Base-by-base conservation (phyloP, 2,888 invertebrate genomes). In the Aplocera efformata region DNA sequence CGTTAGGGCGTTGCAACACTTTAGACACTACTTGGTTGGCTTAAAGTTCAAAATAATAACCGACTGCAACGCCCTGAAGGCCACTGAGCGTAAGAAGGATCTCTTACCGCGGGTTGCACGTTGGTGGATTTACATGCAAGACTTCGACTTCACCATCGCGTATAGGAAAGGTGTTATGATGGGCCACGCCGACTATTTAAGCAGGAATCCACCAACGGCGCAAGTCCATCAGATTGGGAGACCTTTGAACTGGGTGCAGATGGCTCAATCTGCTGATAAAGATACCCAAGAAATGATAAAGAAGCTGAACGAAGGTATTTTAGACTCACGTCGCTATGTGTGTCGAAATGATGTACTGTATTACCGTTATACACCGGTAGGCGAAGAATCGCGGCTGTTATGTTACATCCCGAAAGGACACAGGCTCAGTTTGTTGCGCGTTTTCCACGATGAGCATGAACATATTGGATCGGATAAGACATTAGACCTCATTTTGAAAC, bases 401-500 rank as follows among this genome's bases (percentile, higher is more conserved):
- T 62, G 60, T 31, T 63, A 32, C 8, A 40, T 63, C 0, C 61
- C 66, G 0, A 66, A 54, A 11, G 62, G 58, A 1, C 45, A 57
- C 32, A 22, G 63, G 1, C 36, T 66, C 0, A 63, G 63, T 13
- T 10, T 61, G 0, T 26, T 63, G 1, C 11, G 59, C 1, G 27
- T 59, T 1, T 66, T 63, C 33, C 60, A 63, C 8, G 54, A 54
- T 9, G 50, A 60, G 10, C 58, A 60, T 22, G 36, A 46, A 0
- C 58, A 59, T 11, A 33, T 49, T 0, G 46, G 52, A 0, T 28
- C 20, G 0, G 56, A 56, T 0, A 54, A 50, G 28, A 54, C 54
- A 0, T 1, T 11, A 0, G 53, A 57, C 4, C 23, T 56, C 0
- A 56, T 58, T 1, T 5, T 55, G 0, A 36, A 36, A 5, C 53